Percentiles rank a stretch among this genome's conserved stretches.
Evolutionary conservation across 2,113 vertebrate species (phyloP).

Genomic region (Zingel zingel): DNA sequence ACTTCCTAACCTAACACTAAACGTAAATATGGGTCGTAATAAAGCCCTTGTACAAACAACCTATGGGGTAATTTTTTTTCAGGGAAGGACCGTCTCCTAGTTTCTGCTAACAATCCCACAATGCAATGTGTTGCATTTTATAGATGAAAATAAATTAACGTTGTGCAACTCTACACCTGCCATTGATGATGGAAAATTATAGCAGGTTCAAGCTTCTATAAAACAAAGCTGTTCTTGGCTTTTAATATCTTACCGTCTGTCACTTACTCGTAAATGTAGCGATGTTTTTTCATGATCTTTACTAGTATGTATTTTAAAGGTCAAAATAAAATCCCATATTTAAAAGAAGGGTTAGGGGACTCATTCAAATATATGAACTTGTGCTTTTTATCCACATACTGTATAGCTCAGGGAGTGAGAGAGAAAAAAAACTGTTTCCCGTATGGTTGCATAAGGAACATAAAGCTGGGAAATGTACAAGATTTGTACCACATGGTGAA

Average conservation of each 20-base stretch:
- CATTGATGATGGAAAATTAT: background rate
- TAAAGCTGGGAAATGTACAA: conserved; percentile 51
- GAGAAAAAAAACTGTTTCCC: conserved; percentile 17
- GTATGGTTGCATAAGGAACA: conserved; percentile 52
- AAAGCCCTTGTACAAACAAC: no score
- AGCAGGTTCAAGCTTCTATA: background rate
- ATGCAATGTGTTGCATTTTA: background rate
- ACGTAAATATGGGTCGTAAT: no score
- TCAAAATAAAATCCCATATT: background rate
- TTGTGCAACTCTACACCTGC: background rate
- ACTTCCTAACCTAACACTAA: no score
- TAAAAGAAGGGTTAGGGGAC: background rate
- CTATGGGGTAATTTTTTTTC: no score
- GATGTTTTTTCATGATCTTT: background rate
- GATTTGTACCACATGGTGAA: conserved; percentile 71
- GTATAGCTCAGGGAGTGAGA: conserved; percentile 13
- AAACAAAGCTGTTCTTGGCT: background rate
- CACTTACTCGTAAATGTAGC: background rate
- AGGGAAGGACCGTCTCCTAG: no score
- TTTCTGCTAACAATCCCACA: background rate
- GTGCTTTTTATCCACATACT: conserved; percentile 22
- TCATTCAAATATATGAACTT: background rate
- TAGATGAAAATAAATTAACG: background rate
- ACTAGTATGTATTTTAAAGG: background rate
- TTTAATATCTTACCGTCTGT: background rate